Base-by-base conservation (phyloP, 2,888 invertebrate species). In the Formica aserva region DNA sequence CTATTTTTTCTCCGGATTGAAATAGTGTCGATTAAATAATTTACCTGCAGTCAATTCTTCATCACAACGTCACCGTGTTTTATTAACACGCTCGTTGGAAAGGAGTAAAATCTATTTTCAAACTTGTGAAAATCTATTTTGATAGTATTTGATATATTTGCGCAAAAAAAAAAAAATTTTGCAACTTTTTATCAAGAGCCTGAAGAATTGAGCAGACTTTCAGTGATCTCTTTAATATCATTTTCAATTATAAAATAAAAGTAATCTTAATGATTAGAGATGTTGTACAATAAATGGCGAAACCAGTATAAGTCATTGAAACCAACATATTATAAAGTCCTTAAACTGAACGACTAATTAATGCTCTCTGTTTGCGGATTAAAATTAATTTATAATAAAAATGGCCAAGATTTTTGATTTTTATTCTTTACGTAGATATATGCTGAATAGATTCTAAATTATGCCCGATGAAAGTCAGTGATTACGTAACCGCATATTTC, bases 11-110 rank as follows among this genome's bases (percentile, higher is more conserved):
- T 29, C 38, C 38, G 29, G 15, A 3, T 13, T 18, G 5, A 32
- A 41, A 63, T 22, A 11, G 45, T 15, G 3, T 18, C 71, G 57
- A 41, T 72, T 60, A 41, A 74, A 60, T 32, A 45, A 63, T 22
- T 63, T n/a, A 11, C 8, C n/a, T 9, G 29, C 15, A n/a, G n/a
- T 15, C 22, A 60, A 26, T 35, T 35, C 32, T 35, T 6, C 6
- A 0, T n/a, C n/a, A 6, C 4, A 35, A 35, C 32, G 32, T 35
- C 6, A 6, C 0, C 41, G 48, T 52, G n/a, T n/a, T 52, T 52
- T 52, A 52, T 48, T 48, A 48, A 48, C 48, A n/a, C 8, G 18
- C 48, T n/a, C 18, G 6, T 48, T 48, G 18, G n/a, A n/a, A n/a
- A n/a, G 8, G 2, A 52, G n/a, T n/a, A n/a, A n/a, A 52, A 52